These are phyloP conservation scores for Aegotheles bennettii DNA, from an alignment of 2,113 vertebrate species.

Conservation along the genomic window DNA sequence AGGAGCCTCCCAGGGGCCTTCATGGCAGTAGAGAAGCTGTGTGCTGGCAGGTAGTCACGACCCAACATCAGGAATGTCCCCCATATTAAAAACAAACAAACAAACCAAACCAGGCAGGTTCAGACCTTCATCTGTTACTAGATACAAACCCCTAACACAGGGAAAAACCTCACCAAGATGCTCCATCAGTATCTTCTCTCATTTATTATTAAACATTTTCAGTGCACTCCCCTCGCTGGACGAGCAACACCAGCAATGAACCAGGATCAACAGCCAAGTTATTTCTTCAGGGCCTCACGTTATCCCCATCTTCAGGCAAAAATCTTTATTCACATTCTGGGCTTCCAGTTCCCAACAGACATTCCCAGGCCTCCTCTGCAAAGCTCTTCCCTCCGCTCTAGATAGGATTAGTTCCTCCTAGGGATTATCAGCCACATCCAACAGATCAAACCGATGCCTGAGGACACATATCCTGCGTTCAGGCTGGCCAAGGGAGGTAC, in stretches of 20 bases:
- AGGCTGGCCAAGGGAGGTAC: background rate
- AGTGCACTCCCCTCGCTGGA: background rate
- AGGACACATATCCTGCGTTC: background rate
- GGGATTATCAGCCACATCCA: slow-evolving; percentile 6
- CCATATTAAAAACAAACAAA: background rate
- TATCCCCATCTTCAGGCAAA: background rate
- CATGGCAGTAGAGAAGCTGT: background rate
- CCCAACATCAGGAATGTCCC: background rate
- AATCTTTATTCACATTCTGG: background rate
- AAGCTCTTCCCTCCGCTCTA: background rate
- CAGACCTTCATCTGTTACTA: background rate
- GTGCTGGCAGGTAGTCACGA: accelerated
- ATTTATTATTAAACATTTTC: background rate
- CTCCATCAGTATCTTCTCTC: background rate
- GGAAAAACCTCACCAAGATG: background rate
- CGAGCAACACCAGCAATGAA: background rate
- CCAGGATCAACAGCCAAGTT: background rate
- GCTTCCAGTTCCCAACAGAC: slow-evolving; percentile 1
- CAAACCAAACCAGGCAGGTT: background rate
- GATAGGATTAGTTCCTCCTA: background rate
- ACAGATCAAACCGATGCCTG: background rate
- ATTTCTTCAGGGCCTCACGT: background rate
- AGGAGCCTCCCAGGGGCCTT: background rate
- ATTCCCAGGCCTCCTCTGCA: background rate
- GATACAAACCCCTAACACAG: background rate